Conservation (phyloP, 1,140 invertebrate genomes). For the Trigoniulus corallinus region DNA sequence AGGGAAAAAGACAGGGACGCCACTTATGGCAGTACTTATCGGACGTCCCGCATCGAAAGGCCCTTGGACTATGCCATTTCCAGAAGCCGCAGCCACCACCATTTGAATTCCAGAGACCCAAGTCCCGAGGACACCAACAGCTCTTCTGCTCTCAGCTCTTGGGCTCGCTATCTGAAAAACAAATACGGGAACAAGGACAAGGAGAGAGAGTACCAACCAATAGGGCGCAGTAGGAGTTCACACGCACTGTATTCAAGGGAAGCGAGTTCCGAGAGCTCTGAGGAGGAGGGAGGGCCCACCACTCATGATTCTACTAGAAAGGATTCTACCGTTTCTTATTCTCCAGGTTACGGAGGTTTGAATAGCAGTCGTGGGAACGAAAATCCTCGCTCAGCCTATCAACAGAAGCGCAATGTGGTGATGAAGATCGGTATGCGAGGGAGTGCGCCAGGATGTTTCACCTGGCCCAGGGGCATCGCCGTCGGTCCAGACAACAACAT, state of each 20-base stretch:
- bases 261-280: slow-evolving; percentile 11
- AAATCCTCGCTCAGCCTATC: slow-evolving; percentile 15
- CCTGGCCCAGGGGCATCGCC: slow-evolving; percentile 90
- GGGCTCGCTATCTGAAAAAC: slow-evolving; percentile 81
- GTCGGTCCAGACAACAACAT: slow-evolving; percentile 85
- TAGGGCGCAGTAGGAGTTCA: slow-evolving; percentile 6
- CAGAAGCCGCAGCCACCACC: slow-evolving; percentile 25
- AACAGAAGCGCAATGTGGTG: slow-evolving; percentile 63
- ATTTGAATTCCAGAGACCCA: slow-evolving; percentile 42
- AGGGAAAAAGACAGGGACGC: slow-evolving; percentile 39
- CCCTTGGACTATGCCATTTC: neutral
- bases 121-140: slow-evolving; percentile 11
- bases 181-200: slow-evolving; percentile 55
- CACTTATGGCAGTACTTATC: slow-evolving; percentile 4
- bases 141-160: slow-evolving; percentile 55
- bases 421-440: slow-evolving; percentile 90
- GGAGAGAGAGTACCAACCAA: slow-evolving; percentile 18
- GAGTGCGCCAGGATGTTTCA: slow-evolving; percentile 89
- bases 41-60: slow-evolving; percentile 8
- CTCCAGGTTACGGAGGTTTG: slow-evolving; percentile 49
- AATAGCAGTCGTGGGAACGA: slow-evolving; percentile 49
- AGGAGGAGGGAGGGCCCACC: slow-evolving; percentile 35
- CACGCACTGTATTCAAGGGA: slow-evolving; percentile 37
- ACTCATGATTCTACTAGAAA: neutral
- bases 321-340: slow-evolving; percentile 5